These are phyloP conservation scores for Listronotus bonariensis DNA, from an alignment of 1,140 invertebrate genomes.

Conservation along the genomic window DNA sequence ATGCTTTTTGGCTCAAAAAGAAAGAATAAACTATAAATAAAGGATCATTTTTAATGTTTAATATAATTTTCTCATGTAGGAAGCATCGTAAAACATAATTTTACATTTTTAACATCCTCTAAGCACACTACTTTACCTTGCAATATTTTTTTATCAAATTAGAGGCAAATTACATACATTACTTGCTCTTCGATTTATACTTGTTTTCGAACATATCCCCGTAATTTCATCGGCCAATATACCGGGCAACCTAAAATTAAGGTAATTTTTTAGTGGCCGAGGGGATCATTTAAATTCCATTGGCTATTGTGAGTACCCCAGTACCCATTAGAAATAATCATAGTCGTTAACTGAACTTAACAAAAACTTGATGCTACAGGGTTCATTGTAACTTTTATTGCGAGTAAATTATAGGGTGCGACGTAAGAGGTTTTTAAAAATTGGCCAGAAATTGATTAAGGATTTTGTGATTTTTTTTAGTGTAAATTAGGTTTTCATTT, in stretches of 20 bases:
- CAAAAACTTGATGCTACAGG: slow-evolving; percentile 27
- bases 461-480: too few species aligned
- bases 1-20: too few species aligned
- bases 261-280: slow-evolving; percentile 15
- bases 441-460: too few species aligned
- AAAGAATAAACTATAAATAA: too few species aligned
- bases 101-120: too few species aligned
- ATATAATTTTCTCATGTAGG: too few species aligned
- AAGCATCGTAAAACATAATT: too few species aligned
- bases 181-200: slow-evolving; percentile 14
- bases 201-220: slow-evolving; percentile 18
- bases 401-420: slow-evolving; percentile 7
- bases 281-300: slow-evolving; percentile 36
- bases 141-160: slow-evolving; percentile 19
- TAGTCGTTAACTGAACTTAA: slow-evolving; percentile 31
- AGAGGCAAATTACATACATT: slow-evolving; percentile 15
- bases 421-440: too few species aligned
- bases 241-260: slow-evolving; percentile 18
- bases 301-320: slow-evolving; percentile 36
- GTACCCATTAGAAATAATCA: slow-evolving; percentile 40
- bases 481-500: too few species aligned
- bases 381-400: slow-evolving; percentile 34
- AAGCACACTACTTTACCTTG: too few species aligned
- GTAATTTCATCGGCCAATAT: slow-evolving; percentile 19
- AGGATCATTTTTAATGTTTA: too few species aligned